Base-by-base conservation (phyloP, 2,888 invertebrate species). In the Pandemis heparana region DNA sequence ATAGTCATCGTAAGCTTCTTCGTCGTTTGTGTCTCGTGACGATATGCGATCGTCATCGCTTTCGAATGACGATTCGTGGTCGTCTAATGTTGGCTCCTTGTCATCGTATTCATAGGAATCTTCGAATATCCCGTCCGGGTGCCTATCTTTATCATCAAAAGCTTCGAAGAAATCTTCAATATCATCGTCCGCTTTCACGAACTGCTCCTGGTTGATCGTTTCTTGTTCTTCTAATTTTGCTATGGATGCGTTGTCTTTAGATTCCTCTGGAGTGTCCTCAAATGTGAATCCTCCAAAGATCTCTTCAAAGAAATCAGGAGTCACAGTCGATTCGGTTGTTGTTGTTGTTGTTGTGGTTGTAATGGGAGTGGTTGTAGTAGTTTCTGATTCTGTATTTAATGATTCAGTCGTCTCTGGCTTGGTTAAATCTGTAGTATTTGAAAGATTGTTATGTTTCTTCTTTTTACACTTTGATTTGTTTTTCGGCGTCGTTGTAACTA, bases 401-500 rank as follows among this genome's bases (percentile, higher is more conserved):
- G 77, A 71, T 65, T 76, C 75, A 32, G n/a, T 67, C n/a, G 46
- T 69, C 48, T 71, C 64, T 63, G 39, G 39, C 9, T 75, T 79
- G 76, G 78, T 64, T 72, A 74, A 78, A 53, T 81, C 78, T 38
- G 82, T 82, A 46, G 86, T 75, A 41, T 71, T 84, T 32, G 83
- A 85, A 43, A 81, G 75, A 68, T 83, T 84, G 39, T 83, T 81
- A 60, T 81, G 81, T 80, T 91, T 91, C 82, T 91, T 93, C 82
- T 92, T 94, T 82, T 91, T 92, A 78, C 94, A 94, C 82, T 92
- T 94, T 1, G 90, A 88, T 80, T 90, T 92, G 73, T 89, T 92
- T 79, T 89, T 91, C n/a, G 84, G 75, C 5, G 77, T 77, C 9
- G 85, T 79, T 43, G 82, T 78, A 3, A 84, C 75, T 39, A 81